Conservation (phyloP, 2,113 vertebrate genomes). For the Hiodon tergisus region DNA sequence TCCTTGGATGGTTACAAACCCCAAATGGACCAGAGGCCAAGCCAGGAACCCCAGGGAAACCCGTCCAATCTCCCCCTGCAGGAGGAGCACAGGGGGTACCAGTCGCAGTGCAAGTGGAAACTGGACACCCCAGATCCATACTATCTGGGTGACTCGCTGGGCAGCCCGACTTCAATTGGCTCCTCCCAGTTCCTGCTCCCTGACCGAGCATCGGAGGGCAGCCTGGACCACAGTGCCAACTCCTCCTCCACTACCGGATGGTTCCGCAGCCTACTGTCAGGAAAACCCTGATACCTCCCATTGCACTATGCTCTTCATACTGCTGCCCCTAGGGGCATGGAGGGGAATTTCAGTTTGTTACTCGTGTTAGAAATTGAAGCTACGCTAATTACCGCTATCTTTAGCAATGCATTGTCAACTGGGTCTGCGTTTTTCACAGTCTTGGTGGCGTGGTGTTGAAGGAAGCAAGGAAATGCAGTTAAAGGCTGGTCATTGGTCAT, state of each 20-base stretch:
- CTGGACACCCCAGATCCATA: slow-evolving; percentile 68
- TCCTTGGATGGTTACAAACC: slow-evolving; percentile 65
- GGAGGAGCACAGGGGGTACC: slow-evolving; percentile 68
- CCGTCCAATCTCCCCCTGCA: slow-evolving; percentile 42
- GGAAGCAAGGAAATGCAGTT: too few relatives aligned
- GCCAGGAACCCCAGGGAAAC: slow-evolving; percentile 23
- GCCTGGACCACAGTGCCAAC: slow-evolving; percentile 51
- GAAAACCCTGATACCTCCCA: slow-evolving; percentile 53
- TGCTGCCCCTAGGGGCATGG: background rate
- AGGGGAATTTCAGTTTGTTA: background rate
- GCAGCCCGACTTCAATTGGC: slow-evolving; percentile 85
- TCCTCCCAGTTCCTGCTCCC: slow-evolving; percentile 92
- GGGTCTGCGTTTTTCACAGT: too few relatives aligned
- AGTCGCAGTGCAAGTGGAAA: slow-evolving; percentile 82
- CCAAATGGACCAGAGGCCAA: slow-evolving; percentile 51
- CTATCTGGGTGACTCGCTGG: slow-evolving; percentile 70
- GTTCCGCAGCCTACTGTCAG: slow-evolving; percentile 61
- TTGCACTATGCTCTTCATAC: background rate
- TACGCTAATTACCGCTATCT: too few relatives aligned
- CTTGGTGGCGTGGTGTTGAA: too few relatives aligned
- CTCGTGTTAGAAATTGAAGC: background rate
- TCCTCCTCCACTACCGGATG: slow-evolving; percentile 56
- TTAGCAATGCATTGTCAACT: too few relatives aligned
- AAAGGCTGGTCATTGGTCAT: too few relatives aligned
- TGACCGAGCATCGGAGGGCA: slow-evolving; percentile 59